Evolutionary conservation across 2,797 vertebrate species (phyloP).

Genomic region (Tadarida brasiliensis): DNA sequence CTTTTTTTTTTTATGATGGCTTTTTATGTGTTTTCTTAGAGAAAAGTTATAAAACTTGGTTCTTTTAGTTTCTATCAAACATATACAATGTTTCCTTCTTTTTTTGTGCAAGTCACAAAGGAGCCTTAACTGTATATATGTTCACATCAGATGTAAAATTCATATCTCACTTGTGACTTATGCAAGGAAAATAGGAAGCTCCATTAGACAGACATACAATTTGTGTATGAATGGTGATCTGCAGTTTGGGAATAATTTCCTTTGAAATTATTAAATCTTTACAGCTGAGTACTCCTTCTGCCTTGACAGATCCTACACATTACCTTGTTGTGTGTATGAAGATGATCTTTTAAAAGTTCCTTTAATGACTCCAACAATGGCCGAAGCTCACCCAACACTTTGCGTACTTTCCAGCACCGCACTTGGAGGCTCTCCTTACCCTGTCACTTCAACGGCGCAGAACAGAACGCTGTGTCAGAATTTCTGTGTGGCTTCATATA

Average conservation of each 20-base stretch:
- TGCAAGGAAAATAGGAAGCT: constrained; percentile 83
- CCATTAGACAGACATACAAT: constrained; percentile 85
- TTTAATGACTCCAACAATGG: constrained; percentile 76
- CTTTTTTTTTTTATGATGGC: constrained; percentile 79
- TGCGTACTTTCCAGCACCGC: constrained; percentile 54
- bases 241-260: constrained; percentile 82
- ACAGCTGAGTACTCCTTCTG: constrained; percentile 79
- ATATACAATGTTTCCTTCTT: constrained; percentile 75
- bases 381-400: constrained; percentile 65
- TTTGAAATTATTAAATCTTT: constrained; percentile 85
- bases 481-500: constrained; percentile 8
- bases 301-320: constrained; percentile 81
- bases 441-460: constrained; percentile 29
- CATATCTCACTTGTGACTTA: constrained; percentile 83
- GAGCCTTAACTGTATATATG: constrained; percentile 78
- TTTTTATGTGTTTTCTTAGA: constrained; percentile 81
- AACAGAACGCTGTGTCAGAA: constrained; percentile 65
- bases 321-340: constrained; percentile 74
- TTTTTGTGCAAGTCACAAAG: constrained; percentile 79
- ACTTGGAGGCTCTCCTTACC: constrained; percentile 62
- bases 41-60: constrained; percentile 78
- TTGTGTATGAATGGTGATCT: constrained; percentile 83
- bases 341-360: constrained; percentile 74
- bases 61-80: constrained; percentile 73
- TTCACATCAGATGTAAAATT: constrained; percentile 85